Evolutionary conservation across 2,797 vertebrate genomes (phyloP).

Genomic region (Pelobates cultripes): DNA sequence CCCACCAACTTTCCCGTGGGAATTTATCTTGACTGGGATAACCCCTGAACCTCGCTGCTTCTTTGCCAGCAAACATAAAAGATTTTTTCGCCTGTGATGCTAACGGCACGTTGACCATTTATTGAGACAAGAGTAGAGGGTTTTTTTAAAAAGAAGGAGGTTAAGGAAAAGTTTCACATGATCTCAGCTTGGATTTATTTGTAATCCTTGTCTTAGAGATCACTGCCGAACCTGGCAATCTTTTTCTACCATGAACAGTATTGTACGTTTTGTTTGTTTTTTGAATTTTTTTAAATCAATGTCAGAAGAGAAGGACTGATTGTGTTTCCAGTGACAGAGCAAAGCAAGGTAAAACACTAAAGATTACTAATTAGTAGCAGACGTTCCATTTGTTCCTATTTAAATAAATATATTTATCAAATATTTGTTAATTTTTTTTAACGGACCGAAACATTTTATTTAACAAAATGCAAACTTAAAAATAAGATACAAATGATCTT

Average conservation of each 20-base stretch:
- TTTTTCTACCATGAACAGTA: background rate
- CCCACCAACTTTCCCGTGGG: slow-evolving; percentile 90
- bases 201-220: slow-evolving; percentile 46
- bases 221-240: slow-evolving; percentile 8
- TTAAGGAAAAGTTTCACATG: slow-evolving; percentile 72
- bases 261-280: background rate
- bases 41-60: slow-evolving; percentile 86
- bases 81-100: slow-evolving; percentile 70
- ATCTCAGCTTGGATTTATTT: slow-evolving; percentile 61
- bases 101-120: slow-evolving; percentile 74
- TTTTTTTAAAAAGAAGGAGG: slow-evolving; percentile 29
- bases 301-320: too few species aligned
- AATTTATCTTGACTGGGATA: slow-evolving; percentile 82
- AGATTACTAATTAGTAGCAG: too few species aligned
- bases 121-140: slow-evolving; percentile 82
- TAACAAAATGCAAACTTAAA: too few species aligned
- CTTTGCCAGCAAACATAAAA: slow-evolving; percentile 86
- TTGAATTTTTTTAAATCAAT: background rate
- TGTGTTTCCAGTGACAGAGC: too few species aligned
- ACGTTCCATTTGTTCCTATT: too few species aligned
- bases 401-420: too few species aligned
- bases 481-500: too few species aligned
- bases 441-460: too few species aligned
- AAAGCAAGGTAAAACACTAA: too few species aligned
- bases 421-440: too few species aligned